Percentiles rank a stretch among this genome's conserved stretches.
These are phyloP conservation scores for Muricea muricata DNA, from an alignment of 92 coral and sea anemone genomes.

Conservation along the genomic window DNA sequence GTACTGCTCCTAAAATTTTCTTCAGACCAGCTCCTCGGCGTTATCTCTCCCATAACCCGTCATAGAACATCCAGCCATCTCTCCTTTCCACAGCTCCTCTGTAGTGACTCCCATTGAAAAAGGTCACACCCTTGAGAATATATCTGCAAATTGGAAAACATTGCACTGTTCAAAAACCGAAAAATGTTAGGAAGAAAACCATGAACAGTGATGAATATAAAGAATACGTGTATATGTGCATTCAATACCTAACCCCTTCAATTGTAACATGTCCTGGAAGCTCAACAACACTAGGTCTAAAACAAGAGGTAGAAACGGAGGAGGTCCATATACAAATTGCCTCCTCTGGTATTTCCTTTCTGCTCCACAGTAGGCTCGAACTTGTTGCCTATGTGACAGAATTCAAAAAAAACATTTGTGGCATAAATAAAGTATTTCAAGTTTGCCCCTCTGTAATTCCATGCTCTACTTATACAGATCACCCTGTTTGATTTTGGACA, in stretches of 20 bases:
- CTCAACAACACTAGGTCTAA: too few relatives aligned
- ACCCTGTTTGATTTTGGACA: not conserved
- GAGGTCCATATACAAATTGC: slow-evolving; percentile 54
- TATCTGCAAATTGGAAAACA: slow-evolving; percentile 37
- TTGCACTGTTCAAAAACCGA: not conserved
- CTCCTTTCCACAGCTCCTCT: slow-evolving; percentile 61
- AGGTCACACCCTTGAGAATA: slow-evolving; percentile 49
- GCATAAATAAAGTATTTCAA: not conserved
- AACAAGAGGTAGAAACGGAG: slow-evolving; percentile 64
- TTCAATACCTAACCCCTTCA: too few relatives aligned
- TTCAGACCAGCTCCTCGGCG: slow-evolving; percentile 41
- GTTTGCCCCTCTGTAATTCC: not conserved
- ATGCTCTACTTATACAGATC: not conserved
- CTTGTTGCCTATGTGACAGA: slow-evolving; percentile 30
- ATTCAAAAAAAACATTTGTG: not conserved
- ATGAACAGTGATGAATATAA: not conserved
- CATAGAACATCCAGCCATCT: slow-evolving; percentile 55
- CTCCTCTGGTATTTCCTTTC: slow-evolving; percentile 22
- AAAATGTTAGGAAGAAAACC: not conserved
- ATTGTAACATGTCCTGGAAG: too few relatives aligned
- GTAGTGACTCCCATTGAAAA: slow-evolving; percentile 39
- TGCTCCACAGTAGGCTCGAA: slow-evolving; percentile 46
- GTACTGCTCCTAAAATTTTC: not conserved
- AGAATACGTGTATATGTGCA: not conserved
- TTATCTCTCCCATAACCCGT: slow-evolving; percentile 45